These are phyloP conservation scores for Pithys albifrons DNA, from an alignment of 2,113 vertebrate species.

Conservation along the genomic window DNA sequence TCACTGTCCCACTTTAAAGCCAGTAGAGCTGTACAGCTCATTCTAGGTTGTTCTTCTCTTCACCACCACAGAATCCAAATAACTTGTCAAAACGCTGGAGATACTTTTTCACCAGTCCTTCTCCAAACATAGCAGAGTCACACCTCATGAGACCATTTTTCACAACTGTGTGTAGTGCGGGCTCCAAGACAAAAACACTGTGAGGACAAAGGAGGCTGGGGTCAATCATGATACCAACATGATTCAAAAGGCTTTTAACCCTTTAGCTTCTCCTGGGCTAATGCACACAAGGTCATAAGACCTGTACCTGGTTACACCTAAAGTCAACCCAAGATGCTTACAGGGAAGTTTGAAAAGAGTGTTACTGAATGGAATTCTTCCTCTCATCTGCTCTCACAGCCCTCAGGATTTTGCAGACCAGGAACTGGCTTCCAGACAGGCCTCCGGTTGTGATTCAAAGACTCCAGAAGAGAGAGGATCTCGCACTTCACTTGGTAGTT, in stretches of 20 bases:
- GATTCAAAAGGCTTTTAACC: background rate
- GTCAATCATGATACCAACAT: background rate
- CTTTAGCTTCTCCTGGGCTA: background rate
- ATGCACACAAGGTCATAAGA: background rate
- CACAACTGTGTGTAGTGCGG: background rate
- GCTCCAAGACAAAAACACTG: background rate
- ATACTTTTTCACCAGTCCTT: constrained; percentile 3
- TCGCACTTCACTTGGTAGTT: constrained; percentile 6
- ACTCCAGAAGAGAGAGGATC: constrained; percentile 30
- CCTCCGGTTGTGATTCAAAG: background rate
- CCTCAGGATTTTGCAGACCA: background rate
- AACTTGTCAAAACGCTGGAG: background rate
- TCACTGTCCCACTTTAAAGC: constrained; percentile 41
- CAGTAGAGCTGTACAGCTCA: background rate
- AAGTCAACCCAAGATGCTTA: background rate
- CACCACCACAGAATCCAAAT: background rate
- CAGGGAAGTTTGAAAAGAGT: background rate
- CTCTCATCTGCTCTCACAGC: background rate
- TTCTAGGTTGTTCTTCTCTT: background rate
- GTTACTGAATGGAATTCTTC: background rate
- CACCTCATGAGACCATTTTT: background rate
- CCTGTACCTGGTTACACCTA: background rate
- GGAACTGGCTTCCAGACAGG: background rate
- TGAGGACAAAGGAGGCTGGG: background rate
- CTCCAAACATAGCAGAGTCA: constrained; percentile 4